A percentile compares a stretch with the other conserved stretches of the same genome.
These are phyloP conservation scores for Ciconia boyciana DNA, from an alignment of 2,113 vertebrate genomes.

Conservation along the genomic window DNA sequence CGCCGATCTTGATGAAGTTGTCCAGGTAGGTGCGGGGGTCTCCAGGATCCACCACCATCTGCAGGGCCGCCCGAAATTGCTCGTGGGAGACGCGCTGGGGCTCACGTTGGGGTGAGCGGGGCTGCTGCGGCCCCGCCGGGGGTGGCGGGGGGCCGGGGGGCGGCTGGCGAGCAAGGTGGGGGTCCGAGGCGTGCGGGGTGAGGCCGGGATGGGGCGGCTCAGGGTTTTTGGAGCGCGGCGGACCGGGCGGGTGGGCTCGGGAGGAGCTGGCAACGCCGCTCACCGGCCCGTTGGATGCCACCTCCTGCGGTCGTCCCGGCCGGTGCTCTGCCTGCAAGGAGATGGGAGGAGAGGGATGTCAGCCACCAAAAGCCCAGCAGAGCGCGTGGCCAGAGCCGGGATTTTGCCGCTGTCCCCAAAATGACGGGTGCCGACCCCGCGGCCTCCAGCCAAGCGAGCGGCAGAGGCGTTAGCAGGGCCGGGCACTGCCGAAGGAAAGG, in stretches of 20 bases:
- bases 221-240: conserved; percentile 61
- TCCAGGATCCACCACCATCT: conserved; percentile 92
- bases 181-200: conserved; percentile 65
- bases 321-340: conserved; percentile 55
- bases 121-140: conserved; percentile 10
- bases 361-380: too few relatives aligned
- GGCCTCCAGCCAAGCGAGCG: background rate
- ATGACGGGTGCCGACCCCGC: background rate
- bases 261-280: conserved; percentile 12
- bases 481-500: background rate
- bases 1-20: conserved; percentile 95
- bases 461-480: background rate
- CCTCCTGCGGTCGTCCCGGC: conserved; percentile 63
- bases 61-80: conserved; percentile 90
- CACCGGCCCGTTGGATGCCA: conserved; percentile 79
- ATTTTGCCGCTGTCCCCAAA: background rate
- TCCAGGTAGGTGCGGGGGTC: conserved; percentile 90
- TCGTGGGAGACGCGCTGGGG: conserved; percentile 93
- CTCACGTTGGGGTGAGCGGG: conserved; percentile 81
- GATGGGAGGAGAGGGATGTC: background rate
- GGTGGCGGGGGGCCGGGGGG: background rate
- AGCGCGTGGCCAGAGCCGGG: accelerated
- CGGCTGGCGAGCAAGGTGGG: background rate
- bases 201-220: conserved; percentile 72
- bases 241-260: conserved; percentile 11